A percentile compares a stretch with the other conserved stretches of the same genome.
These are phyloP conservation scores for Belgica antarctica DNA, from an alignment of 2,888 invertebrate genomes.

Conservation along the genomic window DNA sequence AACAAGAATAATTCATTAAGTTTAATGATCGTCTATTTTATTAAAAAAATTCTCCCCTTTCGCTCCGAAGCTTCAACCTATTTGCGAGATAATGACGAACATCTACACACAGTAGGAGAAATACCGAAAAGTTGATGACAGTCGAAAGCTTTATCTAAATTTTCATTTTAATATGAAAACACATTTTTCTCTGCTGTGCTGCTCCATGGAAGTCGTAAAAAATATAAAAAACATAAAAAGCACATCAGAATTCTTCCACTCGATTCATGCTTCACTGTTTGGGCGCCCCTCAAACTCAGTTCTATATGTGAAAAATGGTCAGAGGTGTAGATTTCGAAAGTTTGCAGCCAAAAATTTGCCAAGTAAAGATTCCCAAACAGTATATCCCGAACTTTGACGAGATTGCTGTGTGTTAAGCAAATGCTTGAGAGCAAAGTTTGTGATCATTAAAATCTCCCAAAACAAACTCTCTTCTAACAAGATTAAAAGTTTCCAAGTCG, in stretches of 20 bases:
- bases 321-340: too few relatives aligned
- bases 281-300: neutral
- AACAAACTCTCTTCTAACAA: too few relatives aligned
- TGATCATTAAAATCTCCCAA: too few relatives aligned
- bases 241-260: neutral
- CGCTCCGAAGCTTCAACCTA: neutral
- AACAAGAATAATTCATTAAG: constrained; percentile 41
- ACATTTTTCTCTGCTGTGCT: too few relatives aligned
- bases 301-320: neutral
- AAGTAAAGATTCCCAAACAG: too few relatives aligned
- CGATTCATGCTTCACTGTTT: neutral
- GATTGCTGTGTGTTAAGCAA: too few relatives aligned
- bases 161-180: constrained; percentile 29
- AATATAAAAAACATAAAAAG: constrained; percentile 4
- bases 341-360: too few relatives aligned
- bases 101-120: neutral
- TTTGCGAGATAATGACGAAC: neutral
- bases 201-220: constrained; percentile 12
- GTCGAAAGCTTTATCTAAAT: constrained; percentile 36
- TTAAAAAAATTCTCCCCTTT: constrained; percentile 8
- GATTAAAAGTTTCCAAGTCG: too few relatives aligned
- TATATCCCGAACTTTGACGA: too few relatives aligned
- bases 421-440: too few relatives aligned
- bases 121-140: neutral
- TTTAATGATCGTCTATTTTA: constrained; percentile 35